Percentiles rank a stretch among this genome's conserved stretches.
These are phyloP conservation scores for Caenorhabditis virilis DNA, from an alignment of 2,888 invertebrate species.

Conservation along the genomic window DNA sequence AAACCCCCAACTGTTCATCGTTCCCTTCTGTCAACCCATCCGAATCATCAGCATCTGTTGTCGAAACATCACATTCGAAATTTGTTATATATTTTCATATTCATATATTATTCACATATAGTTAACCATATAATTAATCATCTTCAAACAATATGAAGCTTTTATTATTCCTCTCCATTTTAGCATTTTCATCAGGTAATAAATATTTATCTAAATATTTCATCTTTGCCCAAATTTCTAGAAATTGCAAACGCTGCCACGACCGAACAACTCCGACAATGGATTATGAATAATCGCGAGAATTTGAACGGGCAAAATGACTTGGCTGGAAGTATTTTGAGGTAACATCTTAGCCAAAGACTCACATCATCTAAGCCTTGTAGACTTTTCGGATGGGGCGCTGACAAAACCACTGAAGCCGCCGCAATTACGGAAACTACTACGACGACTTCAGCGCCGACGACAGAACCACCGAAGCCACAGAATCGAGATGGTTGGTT, in stretches of 20 bases:
- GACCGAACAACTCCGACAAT: constrained; percentile 61
- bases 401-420: constrained; percentile 23
- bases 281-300: constrained; percentile 60
- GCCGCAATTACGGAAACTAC: constrained; percentile 2
- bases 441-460: constrained; percentile 13
- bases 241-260: constrained; percentile 40
- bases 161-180: too few species aligned
- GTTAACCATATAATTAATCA: too few species aligned
- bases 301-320: constrained; percentile 51
- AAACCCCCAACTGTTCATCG: too few species aligned
- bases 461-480: constrained; percentile 11
- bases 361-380: constrained; percentile 4
- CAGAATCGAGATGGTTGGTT: constrained; percentile 36
- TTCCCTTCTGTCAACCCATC: too few species aligned
- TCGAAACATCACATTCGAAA: too few species aligned
- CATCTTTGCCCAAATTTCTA: constrained; percentile 55
- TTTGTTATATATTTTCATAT: too few species aligned
- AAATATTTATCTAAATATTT: too few species aligned
- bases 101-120: too few species aligned
- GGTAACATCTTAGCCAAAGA: constrained; percentile 4
- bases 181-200: too few species aligned
- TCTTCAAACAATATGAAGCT: too few species aligned
- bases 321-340: constrained; percentile 56
- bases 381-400: constrained; percentile 37
- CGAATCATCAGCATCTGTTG: too few species aligned